Conservation (phyloP, 2,797 vertebrate species). For the Yasuhikotakia modesta region DNA sequence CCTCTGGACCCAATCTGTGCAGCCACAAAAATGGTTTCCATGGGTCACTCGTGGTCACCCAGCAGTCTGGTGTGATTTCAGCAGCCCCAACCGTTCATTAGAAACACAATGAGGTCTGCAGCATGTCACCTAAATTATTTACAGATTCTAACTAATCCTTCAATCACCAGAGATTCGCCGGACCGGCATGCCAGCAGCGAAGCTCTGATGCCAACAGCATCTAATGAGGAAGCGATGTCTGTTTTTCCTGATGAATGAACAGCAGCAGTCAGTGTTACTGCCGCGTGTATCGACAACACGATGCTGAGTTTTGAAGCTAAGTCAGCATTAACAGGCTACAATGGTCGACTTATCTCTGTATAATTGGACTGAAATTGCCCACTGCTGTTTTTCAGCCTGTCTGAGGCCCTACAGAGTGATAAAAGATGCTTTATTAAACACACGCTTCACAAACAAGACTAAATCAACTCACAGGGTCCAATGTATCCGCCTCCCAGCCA, state of each 20-base stretch:
- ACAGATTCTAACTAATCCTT: constrained; percentile 29
- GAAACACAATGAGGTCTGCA: constrained; percentile 26
- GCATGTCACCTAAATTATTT: constrained; percentile 37
- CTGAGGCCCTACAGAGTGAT: constrained; percentile 11
- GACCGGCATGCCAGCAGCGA: constrained; percentile 16
- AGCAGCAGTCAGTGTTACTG: constrained; percentile 18
- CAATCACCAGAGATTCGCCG: constrained; percentile 23
- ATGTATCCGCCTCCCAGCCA: not conserved
- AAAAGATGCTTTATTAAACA: constrained; percentile 21
- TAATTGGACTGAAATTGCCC: constrained; percentile 36
- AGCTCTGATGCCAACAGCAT: constrained; percentile 16
- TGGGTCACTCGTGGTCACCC: constrained; percentile 20
- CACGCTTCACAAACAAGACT: constrained; percentile 13
- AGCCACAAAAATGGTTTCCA: constrained; percentile 58
- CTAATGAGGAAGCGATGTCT: constrained; percentile 21
- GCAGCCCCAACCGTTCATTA: constrained; percentile 26
- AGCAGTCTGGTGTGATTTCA: constrained; percentile 27
- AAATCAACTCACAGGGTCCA: not conserved
- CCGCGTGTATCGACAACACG: not conserved
- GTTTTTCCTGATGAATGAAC: constrained; percentile 16
- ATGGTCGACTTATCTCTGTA: constrained; percentile 26
- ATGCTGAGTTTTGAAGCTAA: constrained; percentile 27
- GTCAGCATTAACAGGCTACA: constrained; percentile 26
- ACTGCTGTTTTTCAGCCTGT: constrained; percentile 18
- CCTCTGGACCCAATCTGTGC: constrained; percentile 61